Evolutionary conservation across 2,888 invertebrate genomes (phyloP).

Genomic region (Temnothorax unifasciatus): DNA sequence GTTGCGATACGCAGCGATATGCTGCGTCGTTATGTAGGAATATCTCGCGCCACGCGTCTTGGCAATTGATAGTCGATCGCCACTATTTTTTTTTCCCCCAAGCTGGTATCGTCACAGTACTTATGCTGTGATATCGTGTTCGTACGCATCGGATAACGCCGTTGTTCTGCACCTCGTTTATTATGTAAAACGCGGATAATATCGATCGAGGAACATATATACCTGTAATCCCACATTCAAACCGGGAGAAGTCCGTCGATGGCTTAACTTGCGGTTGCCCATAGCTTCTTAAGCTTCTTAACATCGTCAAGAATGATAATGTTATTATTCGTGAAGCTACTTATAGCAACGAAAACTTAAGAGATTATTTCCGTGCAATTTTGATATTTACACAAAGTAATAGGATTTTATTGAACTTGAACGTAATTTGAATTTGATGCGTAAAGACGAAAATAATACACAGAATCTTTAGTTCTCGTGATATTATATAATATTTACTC

Average conservation of each 20-base stretch:
- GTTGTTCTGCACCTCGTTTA: conserved; percentile 54
- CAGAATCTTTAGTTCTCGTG: not conserved
- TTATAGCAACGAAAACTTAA: conserved; percentile 2
- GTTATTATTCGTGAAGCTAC: conserved; percentile 28
- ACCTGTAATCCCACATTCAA: conserved; percentile 47
- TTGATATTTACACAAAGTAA: not conserved
- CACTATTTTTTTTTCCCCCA: not conserved
- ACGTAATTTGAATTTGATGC: not conserved
- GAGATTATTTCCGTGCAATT: conserved; percentile 3
- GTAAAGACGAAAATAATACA: not conserved
- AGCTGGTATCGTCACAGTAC: too few species aligned
- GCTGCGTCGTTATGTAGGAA: conserved; percentile 49
- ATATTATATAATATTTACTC: not conserved
- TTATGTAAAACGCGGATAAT: conserved; percentile 31
- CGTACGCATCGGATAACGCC: conserved; percentile 35
- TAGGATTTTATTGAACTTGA: not conserved
- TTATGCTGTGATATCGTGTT: not conserved
- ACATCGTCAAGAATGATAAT: conserved; percentile 19
- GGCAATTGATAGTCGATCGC: not conserved
- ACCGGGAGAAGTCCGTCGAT: conserved; percentile 23
- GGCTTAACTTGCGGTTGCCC: conserved; percentile 15
- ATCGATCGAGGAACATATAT: conserved; percentile 32
- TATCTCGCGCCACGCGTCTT: conserved; percentile 54
- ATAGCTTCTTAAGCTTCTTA: conserved; percentile 39
- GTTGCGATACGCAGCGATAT: conserved; percentile 44